These are phyloP conservation scores for Andrena flavipes DNA, from an alignment of 2,888 invertebrate genomes.

Conservation along the genomic window DNA sequence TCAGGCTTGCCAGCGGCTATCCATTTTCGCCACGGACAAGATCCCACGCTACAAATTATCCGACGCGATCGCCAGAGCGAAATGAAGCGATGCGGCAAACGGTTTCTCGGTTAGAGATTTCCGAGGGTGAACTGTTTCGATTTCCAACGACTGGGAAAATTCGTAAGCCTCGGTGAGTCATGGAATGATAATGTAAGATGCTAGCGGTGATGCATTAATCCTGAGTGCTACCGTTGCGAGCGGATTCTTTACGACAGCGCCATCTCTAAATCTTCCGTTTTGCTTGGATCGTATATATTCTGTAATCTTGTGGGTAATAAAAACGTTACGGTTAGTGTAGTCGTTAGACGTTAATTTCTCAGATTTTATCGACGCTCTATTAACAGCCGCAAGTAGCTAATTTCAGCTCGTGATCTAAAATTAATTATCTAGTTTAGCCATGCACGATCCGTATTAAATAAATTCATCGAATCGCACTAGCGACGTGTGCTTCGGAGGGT, in stretches of 20 bases:
- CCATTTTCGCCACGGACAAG: constrained; percentile 72
- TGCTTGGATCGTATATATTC: not conserved
- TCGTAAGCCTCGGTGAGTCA: not conserved
- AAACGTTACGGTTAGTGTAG: constrained; percentile 19
- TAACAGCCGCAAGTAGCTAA: constrained; percentile 12
- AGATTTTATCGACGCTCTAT: constrained; percentile 9
- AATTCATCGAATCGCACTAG: constrained; percentile 1
- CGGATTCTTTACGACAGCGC: not conserved
- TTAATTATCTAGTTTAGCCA: constrained; percentile 3
- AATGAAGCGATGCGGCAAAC: constrained; percentile 45
- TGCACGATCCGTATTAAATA: constrained; percentile 2
- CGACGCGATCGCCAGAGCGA: constrained; percentile 53
- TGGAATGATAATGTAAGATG: not conserved
- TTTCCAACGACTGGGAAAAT: not conserved
- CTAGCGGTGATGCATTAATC: not conserved
- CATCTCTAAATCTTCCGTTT: constrained; percentile 12
- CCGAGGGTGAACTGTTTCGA: not conserved
- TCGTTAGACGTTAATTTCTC: not conserved
- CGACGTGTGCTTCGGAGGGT: not conserved
- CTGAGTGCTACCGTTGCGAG: not conserved
- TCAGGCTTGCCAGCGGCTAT: constrained; percentile 76
- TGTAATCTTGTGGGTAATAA: not conserved
- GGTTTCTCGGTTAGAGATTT: constrained; percentile 6
- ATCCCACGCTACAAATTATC: constrained; percentile 71
- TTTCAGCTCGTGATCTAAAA: constrained; percentile 3